Percentiles rank a stretch among this genome's conserved stretches.
Evolutionary conservation across 2,797 vertebrate species (phyloP).

Genomic region (Clarias fuscus): DNA sequence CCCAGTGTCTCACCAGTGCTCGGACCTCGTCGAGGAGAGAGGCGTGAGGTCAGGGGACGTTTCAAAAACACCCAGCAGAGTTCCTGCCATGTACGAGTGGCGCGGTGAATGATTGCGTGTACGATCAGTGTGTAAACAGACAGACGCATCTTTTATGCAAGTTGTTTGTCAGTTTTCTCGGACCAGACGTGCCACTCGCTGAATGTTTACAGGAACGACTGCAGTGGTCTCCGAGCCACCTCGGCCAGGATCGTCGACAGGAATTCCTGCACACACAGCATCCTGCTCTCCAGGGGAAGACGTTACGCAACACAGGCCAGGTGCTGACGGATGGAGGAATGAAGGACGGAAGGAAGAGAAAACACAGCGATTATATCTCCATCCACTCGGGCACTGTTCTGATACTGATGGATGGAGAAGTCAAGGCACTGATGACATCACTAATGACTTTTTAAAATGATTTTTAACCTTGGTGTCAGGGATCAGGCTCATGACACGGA

Average conservation of each 20-base stretch:
- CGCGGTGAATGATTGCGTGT: no score
- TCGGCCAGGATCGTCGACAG: neutral
- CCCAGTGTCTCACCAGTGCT: no score
- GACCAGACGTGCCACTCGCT: no score
- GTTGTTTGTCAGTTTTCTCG: no score
- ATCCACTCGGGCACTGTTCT: neutral
- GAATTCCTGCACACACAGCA: constrained; percentile 5
- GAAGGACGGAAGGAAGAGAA: neutral
- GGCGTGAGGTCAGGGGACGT: no score
- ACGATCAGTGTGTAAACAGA: no score
- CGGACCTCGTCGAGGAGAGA: no score
- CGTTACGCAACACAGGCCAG: neutral
- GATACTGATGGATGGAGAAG: neutral
- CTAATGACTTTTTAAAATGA: neutral
- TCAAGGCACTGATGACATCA: neutral
- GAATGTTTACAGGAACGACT: no score
- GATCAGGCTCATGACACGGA: neutral
- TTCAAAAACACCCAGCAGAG: no score
- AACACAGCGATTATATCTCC: neutral
- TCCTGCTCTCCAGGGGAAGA: neutral
- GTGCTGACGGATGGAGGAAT: neutral
- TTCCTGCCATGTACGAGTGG: no score
- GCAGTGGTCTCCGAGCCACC: no score
- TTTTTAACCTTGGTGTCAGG: neutral
- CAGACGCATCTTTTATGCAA: no score